phyloP scores from a whole-genome alignment of 2,888 invertebrate species.

The Orthosia cruda region DNA sequence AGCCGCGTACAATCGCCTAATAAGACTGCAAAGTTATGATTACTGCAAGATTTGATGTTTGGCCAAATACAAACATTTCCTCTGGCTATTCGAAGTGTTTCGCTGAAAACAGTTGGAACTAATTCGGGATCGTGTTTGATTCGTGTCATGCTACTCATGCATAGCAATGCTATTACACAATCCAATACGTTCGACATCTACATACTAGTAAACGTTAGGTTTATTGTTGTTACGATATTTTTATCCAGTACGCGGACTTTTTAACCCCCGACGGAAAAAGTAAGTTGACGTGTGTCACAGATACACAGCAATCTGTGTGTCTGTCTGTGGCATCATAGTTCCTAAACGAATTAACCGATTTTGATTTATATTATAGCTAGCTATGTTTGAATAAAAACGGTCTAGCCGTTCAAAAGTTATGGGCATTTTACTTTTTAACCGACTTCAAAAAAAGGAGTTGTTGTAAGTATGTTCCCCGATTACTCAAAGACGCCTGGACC shows the following conservation, averaged over 20 bases:
- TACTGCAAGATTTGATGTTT: conserved; percentile 23
- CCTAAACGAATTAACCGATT: no score
- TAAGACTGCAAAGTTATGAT: conserved; percentile 14
- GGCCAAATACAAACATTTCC: conserved; percentile 36
- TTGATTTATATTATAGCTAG: no score
- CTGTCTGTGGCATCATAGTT: no score
- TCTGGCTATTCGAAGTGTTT: conserved; percentile 5
- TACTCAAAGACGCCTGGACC: no score
- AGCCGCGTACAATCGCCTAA: background rate
- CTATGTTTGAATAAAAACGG: no score
- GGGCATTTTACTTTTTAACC: no score
- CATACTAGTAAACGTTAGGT: background rate
- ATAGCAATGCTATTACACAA: conserved; percentile 33
- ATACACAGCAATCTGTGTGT: no score
- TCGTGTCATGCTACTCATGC: conserved; percentile 40
- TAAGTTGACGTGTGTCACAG: no score
- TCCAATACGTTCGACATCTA: conserved; percentile 19
- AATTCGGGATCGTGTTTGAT: conserved; percentile 46
- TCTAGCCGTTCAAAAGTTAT: no score
- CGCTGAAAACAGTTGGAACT: conserved; percentile 21
- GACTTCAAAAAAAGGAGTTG: no score
- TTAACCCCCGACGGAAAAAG: no score
- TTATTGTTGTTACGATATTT: background rate
- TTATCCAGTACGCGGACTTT: background rate
- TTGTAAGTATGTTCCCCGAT: no score